These are phyloP conservation scores for Cancer borealis DNA, from an alignment of 2,888 invertebrate genomes.

Conservation along the genomic window DNA sequence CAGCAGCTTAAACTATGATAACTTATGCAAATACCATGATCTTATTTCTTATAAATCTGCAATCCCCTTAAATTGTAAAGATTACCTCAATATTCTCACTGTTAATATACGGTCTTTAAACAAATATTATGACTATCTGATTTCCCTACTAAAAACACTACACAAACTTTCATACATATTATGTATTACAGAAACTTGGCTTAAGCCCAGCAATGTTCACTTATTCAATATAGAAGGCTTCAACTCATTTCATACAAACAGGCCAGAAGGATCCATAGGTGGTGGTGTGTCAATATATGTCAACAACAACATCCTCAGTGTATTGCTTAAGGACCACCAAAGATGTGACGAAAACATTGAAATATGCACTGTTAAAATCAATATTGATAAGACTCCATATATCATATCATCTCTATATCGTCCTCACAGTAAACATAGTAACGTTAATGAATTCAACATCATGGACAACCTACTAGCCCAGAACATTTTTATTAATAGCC, in stretches of 20 bases:
- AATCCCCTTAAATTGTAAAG: not conserved
- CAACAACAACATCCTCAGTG: no score
- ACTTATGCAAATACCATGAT: not conserved
- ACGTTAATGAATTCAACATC: constrained; percentile 11
- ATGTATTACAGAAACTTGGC: not conserved
- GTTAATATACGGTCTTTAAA: no score
- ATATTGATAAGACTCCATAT: no score
- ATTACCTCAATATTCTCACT: not conserved
- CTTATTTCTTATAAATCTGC: not conserved
- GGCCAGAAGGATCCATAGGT: not conserved
- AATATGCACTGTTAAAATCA: no score
- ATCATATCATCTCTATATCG: not conserved
- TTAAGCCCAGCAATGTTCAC: no score
- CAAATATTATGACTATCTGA: not conserved
- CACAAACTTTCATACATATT: not conserved
- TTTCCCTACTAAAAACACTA: not conserved
- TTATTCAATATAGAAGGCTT: not conserved
- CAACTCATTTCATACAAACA: not conserved
- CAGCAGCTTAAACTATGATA: not conserved
- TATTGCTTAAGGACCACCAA: no score
- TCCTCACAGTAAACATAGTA: not conserved
- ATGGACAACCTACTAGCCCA: not conserved
- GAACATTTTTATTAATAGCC: not conserved
- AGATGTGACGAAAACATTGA: no score
- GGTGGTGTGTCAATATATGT: constrained; percentile 4